Evolutionary conservation across 1,140 invertebrate genomes (phyloP).

Genomic region (Drosophila sulfurigaster): DNA sequence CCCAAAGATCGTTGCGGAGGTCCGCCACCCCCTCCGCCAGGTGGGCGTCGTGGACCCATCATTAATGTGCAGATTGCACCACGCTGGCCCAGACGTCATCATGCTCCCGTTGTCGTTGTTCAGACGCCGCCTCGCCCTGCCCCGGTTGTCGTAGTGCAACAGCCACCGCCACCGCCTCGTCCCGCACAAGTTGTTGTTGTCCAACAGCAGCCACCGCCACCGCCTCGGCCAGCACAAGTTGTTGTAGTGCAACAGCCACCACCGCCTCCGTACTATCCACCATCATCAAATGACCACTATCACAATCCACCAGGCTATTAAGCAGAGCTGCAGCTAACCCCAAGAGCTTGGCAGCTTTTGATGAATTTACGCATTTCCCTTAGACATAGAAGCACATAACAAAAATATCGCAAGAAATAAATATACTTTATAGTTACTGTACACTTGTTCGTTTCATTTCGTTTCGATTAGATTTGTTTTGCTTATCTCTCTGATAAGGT

Average conservation of each 20-base stretch:
- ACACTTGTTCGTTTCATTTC: background rate
- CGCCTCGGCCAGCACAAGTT: slow-evolving; percentile 42
- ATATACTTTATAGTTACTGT: slow-evolving; percentile 10
- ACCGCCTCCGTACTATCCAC: slow-evolving; percentile 54
- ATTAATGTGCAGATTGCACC: slow-evolving; percentile 74
- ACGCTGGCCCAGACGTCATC: slow-evolving; percentile 72
- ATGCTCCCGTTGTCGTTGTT: slow-evolving; percentile 65
- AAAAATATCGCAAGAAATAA: slow-evolving; percentile 17
- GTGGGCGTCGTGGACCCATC: slow-evolving; percentile 60
- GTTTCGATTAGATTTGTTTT: slow-evolving; percentile 15
- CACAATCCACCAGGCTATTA: slow-evolving; percentile 64
- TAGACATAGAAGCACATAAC: slow-evolving; percentile 3
- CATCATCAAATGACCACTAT: slow-evolving; percentile 47
- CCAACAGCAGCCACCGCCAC: slow-evolving; percentile 49
- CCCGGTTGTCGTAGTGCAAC: slow-evolving; percentile 65
- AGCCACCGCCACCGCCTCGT: slow-evolving; percentile 49
- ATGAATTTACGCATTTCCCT: slow-evolving; percentile 41
- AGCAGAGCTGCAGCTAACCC: background rate
- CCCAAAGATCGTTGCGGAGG: slow-evolving; percentile 56
- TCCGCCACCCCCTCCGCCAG: slow-evolving; percentile 30
- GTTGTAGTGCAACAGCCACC: slow-evolving; percentile 43
- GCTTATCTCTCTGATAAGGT: slow-evolving; percentile 9
- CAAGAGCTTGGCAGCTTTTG: background rate
- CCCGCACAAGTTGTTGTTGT: slow-evolving; percentile 44
- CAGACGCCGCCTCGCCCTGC: slow-evolving; percentile 56